These are phyloP conservation scores for Ictalurus punctatus DNA, from an alignment of 2,113 vertebrate genomes.

Conservation along the genomic window DNA sequence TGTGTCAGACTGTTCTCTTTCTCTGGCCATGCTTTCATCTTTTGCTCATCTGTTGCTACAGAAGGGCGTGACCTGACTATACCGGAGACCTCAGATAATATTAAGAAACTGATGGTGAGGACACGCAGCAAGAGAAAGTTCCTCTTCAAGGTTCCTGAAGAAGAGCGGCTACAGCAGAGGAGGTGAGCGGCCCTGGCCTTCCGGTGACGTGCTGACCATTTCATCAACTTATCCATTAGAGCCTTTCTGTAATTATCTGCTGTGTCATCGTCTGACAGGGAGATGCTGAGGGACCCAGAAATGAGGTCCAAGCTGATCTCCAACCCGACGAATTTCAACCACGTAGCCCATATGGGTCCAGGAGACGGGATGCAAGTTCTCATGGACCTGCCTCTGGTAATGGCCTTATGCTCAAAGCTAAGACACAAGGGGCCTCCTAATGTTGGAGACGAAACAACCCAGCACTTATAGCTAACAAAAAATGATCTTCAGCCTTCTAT, in stretches of 20 bases:
- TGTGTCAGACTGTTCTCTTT: not conserved
- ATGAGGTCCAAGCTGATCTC: constrained; percentile 94
- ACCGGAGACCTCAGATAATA: constrained; percentile 89
- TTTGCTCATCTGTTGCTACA: constrained; percentile 41
- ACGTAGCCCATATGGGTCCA: constrained; percentile 98
- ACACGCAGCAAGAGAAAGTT: constrained; percentile 96
- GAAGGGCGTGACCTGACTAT: constrained; percentile 82
- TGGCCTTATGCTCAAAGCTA: constrained; percentile 23
- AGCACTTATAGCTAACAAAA: not conserved
- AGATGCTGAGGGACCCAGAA: constrained; percentile 95
- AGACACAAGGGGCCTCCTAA: not conserved
- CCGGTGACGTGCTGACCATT: not conserved
- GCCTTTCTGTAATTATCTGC: not conserved
- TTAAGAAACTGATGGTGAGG: constrained; percentile 93
- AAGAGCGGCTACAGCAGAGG: constrained; percentile 88
- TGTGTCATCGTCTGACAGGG: constrained; percentile 69
- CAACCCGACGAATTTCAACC: constrained; percentile 97
- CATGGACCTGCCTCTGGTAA: constrained; percentile 97
- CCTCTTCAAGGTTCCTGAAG: constrained; percentile 93
- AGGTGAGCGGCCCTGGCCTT: constrained; percentile 68
- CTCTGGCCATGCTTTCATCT: not conserved
- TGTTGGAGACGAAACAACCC: not conserved
- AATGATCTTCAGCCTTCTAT: not conserved
- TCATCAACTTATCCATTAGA: not conserved
- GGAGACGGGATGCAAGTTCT: constrained; percentile 98